A percentile compares a stretch with the other conserved stretches of the same genome.
Evolutionary conservation across 2,113 vertebrate species (phyloP).

Genomic region (Ciconia maguari): DNA sequence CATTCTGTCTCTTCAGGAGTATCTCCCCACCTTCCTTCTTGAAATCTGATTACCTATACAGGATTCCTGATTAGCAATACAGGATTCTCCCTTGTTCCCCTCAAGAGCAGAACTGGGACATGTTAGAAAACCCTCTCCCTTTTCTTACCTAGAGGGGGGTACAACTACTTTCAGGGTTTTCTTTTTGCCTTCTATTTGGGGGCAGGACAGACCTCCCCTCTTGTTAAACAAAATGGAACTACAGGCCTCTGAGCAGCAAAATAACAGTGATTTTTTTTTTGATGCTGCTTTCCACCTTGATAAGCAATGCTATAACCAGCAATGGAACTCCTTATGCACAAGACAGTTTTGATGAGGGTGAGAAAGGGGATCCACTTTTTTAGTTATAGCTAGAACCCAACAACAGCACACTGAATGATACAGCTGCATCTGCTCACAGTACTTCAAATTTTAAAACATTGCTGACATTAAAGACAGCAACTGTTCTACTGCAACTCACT

Average conservation of each 20-base stretch:
- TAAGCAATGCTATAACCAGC: constrained; percentile 17
- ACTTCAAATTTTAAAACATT: constrained; percentile 23
- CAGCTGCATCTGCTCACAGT: constrained; percentile 64
- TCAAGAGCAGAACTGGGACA: not conserved
- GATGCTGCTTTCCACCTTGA: not conserved
- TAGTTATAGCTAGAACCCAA: constrained; percentile 62
- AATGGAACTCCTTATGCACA: constrained; percentile 23
- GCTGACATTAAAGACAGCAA: constrained; percentile 21
- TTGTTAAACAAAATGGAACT: not conserved
- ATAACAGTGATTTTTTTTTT: not conserved
- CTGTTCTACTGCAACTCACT: constrained; percentile 30
- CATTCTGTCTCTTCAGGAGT: not conserved
- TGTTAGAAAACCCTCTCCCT: not conserved
- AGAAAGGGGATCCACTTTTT: constrained; percentile 23
- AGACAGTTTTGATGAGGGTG: not conserved
- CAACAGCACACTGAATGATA: constrained; percentile 36
- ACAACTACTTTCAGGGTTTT: not conserved
- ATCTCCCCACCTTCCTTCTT: not conserved
- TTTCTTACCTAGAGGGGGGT: not conserved
- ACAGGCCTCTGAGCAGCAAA: constrained; percentile 22
- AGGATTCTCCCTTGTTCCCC: not conserved
- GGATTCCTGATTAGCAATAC: not conserved
- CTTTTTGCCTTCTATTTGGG: not conserved
- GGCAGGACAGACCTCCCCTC: not conserved
- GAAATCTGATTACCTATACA: not conserved